These are phyloP conservation scores for Eretmocerus hayati DNA, from an alignment of 2,888 invertebrate species.

Conservation along the genomic window DNA sequence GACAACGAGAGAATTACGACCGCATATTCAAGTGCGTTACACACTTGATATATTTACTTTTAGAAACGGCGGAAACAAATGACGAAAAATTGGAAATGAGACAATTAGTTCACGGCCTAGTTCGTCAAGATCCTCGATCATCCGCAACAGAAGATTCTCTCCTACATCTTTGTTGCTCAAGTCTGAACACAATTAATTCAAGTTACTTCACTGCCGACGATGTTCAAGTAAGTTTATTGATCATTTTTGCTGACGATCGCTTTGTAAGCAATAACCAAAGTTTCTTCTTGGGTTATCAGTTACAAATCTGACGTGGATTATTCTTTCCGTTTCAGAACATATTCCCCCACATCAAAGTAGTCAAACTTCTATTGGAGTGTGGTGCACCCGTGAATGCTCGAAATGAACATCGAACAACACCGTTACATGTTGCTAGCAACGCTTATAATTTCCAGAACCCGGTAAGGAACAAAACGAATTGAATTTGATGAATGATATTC, in stretches of 20 bases:
- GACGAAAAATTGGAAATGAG: slow-evolving; percentile 46
- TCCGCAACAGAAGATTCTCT: slow-evolving; percentile 70
- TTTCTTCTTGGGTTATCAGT: background rate
- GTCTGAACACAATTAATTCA: slow-evolving; percentile 69
- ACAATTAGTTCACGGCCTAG: slow-evolving; percentile 52
- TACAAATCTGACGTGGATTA: background rate
- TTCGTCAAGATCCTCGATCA: slow-evolving; percentile 61
- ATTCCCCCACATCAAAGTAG: slow-evolving; percentile 67
- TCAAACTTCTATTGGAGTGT: slow-evolving; percentile 65
- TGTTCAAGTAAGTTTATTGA: slow-evolving; percentile 46
- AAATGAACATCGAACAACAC: slow-evolving; percentile 70
- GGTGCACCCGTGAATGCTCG: slow-evolving; percentile 71
- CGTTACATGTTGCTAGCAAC: slow-evolving; percentile 73
- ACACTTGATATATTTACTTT: slow-evolving; percentile 67
- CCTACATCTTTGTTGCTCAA: slow-evolving; percentile 75
- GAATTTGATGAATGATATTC: background rate
- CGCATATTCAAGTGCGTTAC: slow-evolving; percentile 72
- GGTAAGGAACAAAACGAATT: slow-evolving; percentile 46
- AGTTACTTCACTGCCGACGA: slow-evolving; percentile 66
- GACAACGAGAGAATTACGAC: slow-evolving; percentile 77
- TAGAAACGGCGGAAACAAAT: slow-evolving; percentile 53
- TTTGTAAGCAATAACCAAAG: background rate
- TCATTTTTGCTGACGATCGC: background rate
- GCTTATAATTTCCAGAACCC: slow-evolving; percentile 66
- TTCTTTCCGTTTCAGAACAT: slow-evolving; percentile 51